Evolutionary conservation across 2,113 vertebrate genomes (phyloP), one percentile per base, ranked within the genome.

Genomic region (Candoia aspera): DNA sequence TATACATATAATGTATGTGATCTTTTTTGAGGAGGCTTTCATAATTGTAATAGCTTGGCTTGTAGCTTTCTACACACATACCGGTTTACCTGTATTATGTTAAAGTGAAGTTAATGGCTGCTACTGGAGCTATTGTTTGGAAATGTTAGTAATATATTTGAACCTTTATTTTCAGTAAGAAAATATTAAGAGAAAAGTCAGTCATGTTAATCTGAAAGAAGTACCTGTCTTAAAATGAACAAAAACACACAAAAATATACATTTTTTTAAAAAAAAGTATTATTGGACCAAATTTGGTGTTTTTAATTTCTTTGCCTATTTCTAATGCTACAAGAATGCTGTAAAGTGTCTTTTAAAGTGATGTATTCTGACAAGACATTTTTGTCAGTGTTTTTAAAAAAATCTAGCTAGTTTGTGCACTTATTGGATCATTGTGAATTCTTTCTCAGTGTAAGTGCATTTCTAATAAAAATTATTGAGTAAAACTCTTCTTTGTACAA

Each of bases 391-490:
- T 98, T 98, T 98, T 96, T 98, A 98, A 97, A 98, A 98, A 98
- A 97, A 95, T 88, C 96, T 97, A 97, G 98, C 95, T 98, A 98
- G 97, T 98, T 98, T 96, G 98, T 98, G 98, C 98, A 99, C 98
- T 98, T 98, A 98, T 98, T 98, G 97, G 98, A 98, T 97, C 98
- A 98, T 99, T 98, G 98, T 99, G 98, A 98, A 98, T 98, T 98
- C 97, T 98, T 98, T 98, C 98, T 99, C 97, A 96, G 98, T 99
- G 98, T 99, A 98, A 99, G 98, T 98, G 98, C 98, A 99, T 99
- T 98, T 98, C 97, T 98, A 98, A 98, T 98, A 97, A 98, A 98
- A 98, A 90, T 96, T 98, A 97, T 97, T 95, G 96, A 98, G 98
- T 98, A 98, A 98, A 98, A 98, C 91, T 97, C 97, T 97, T 98